Evolutionary conservation across 2,888 invertebrate genomes (phyloP).

Genomic region (Caenorhabditis imperialis): DNA sequence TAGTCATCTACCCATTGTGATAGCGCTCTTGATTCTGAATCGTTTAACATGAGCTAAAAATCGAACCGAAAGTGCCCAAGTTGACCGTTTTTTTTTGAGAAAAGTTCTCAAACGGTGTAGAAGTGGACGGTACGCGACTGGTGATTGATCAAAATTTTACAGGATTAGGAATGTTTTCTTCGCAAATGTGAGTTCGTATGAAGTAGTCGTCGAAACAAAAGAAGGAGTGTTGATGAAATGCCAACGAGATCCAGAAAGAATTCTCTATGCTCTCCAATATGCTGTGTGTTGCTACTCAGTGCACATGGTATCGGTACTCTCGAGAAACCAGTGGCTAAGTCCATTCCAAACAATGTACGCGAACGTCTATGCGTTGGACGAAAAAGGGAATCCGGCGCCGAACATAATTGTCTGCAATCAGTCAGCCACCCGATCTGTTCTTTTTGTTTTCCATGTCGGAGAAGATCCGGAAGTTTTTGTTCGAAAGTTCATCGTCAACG

Average conservation of each 20-base stretch:
- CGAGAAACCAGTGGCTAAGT: constrained; percentile 46
- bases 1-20: too few species aligned
- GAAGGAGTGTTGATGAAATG: constrained; percentile 69
- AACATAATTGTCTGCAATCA: constrained; percentile 70
- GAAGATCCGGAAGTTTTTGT: constrained; percentile 45
- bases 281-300: constrained; percentile 40
- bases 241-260: constrained; percentile 55
- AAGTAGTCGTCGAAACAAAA: constrained; percentile 61
- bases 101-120: too few species aligned
- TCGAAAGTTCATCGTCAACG: constrained; percentile 48
- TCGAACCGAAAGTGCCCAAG: too few species aligned
- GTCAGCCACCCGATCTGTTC: constrained; percentile 58
- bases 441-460: constrained; percentile 66
- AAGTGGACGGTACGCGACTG: too few species aligned
- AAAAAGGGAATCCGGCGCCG: constrained; percentile 66
- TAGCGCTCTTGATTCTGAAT: too few species aligned
- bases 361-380: constrained; percentile 68
- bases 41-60: too few species aligned
- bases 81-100: neutral
- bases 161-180: too few species aligned
- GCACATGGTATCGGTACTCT: constrained; percentile 20
- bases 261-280: constrained; percentile 54
- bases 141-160: too few species aligned
- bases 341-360: constrained; percentile 63
- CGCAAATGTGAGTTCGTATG: constrained; percentile 55